These are phyloP conservation scores for Phoxinus dragarum DNA, from an alignment of 2,797 vertebrate species.

Conservation along the genomic window DNA sequence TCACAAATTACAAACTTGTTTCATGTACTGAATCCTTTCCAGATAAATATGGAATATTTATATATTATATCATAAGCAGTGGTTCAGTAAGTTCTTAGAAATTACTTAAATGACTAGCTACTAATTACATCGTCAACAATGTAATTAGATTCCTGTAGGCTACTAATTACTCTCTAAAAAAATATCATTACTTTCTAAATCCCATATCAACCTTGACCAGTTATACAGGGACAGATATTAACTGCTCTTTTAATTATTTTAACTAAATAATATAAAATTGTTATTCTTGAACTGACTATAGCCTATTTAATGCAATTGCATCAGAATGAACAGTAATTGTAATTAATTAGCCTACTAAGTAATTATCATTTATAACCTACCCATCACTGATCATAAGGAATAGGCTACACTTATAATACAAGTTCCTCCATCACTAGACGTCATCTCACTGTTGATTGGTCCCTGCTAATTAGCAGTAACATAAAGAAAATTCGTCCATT, in stretches of 20 bases:
- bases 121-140: not conserved
- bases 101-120: not conserved
- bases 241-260: too few species aligned
- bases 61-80: not conserved
- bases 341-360: not conserved
- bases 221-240: not conserved
- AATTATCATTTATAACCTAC: not conserved
- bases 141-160: not conserved
- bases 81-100: not conserved
- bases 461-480: not conserved
- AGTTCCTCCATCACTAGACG: not conserved
- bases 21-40: not conserved
- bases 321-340: too few species aligned
- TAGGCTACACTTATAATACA: too few species aligned
- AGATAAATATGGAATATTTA: not conserved
- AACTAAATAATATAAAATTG: too few species aligned
- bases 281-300: too few species aligned
- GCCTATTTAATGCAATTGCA: too few species aligned
- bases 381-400: not conserved
- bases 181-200: not conserved
- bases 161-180: not conserved
- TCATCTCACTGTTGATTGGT: not conserved
- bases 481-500: too few species aligned
- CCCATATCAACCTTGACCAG: not conserved
- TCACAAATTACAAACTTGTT: not conserved